phyloP scores from a whole-genome alignment of 2,888 invertebrate genomes.

The Heliconius ismenius region DNA sequence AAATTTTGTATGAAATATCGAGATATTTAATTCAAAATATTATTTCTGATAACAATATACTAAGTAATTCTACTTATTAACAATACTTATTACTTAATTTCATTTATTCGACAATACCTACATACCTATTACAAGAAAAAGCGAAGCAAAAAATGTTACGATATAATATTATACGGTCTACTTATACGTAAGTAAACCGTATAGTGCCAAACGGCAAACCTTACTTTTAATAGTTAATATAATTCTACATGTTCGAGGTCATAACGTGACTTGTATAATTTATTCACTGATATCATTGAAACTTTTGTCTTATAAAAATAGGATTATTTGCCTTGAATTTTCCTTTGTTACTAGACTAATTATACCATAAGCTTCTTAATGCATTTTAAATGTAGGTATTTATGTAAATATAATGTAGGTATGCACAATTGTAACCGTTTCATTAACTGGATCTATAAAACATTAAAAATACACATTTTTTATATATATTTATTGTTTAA shows the following conservation, averaged over 20 bases:
- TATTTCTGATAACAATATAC: neutral
- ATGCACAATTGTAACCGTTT: neutral
- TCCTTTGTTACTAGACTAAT: neutral
- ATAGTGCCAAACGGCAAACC: neutral
- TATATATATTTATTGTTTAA: slow-evolving; percentile 29
- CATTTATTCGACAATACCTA: too few relatives aligned
- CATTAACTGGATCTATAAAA: neutral
- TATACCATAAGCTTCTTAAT: neutral
- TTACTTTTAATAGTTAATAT: neutral
- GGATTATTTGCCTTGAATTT: neutral
- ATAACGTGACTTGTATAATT: slow-evolving; percentile 22
- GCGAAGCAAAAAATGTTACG: neutral
- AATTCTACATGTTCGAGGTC: slow-evolving; percentile 14
- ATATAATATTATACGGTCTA: neutral
- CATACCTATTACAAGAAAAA: neutral
- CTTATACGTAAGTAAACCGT: neutral
- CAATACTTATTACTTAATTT: neutral
- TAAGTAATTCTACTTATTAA: neutral
- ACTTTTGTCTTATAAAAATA: neutral
- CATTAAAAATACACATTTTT: slow-evolving; percentile 8
- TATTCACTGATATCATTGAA: slow-evolving; percentile 17
- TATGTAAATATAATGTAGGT: neutral
- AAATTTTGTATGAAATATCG: neutral
- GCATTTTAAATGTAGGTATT: neutral
- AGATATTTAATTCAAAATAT: neutral